Base-by-base conservation (phyloP, 2,888 invertebrate species). In the Lottia gigantea region DNA sequence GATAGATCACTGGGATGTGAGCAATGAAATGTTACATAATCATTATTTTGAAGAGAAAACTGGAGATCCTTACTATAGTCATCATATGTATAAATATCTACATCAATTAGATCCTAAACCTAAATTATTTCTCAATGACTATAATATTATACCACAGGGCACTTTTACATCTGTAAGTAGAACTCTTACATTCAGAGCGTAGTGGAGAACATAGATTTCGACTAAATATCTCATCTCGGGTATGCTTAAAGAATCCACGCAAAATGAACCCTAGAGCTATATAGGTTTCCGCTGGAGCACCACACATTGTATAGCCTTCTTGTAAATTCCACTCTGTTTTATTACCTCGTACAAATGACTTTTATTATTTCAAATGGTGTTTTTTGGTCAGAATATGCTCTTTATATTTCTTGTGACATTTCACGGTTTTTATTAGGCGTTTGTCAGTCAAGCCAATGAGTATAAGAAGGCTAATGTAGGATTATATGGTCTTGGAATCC, bases 401-500 rank as follows among this genome's bases (percentile, higher is more conserved):
- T 40, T 40, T 4, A 31, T 31, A 4, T 31, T 8, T 40, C 11
- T 40, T 4, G 40, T 8, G 1, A 40, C 40, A 40, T 40, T 40
- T 8, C 40, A 40, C 7, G 7, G 6, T 6, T 40, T 40, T 40
- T 40, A 40, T 14, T 67, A 79, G 80, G 73, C 78, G 4, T 71
- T 76, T n/a, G 66, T 71, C 16, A 69, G 72, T 31, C 78, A 80
- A 64, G 80, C 76, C 0, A 74, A 71, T 19, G 66, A 71, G 25
- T 74, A 78, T 63, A 74, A 74, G 26, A 71, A 71, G 8, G 68
- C 74, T 14, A 72, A 74, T 12, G 72, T 76, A 3, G 78, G 77
- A 0, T 73, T 80, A 25, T 75, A 76, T 26, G 78, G 78, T n/a
- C 67, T 78, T 8, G 80, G 80, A 7, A 71, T 78, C 19, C 80